Conservation (phyloP, 2,888 invertebrate genomes). For the Pherbina coryleti region DNA sequence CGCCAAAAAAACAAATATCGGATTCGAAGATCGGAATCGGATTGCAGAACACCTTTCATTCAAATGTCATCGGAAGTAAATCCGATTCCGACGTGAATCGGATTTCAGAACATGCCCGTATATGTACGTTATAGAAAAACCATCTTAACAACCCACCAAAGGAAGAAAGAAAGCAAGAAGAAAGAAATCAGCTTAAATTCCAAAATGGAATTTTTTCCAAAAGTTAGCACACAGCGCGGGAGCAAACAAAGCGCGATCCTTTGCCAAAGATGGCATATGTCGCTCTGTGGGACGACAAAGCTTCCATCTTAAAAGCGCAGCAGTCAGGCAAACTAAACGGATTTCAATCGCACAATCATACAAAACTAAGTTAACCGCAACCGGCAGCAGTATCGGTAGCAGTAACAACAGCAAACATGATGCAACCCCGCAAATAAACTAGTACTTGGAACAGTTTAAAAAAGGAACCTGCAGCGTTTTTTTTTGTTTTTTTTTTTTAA, state of each 20-base stretch:
- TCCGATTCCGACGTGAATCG: too few relatives aligned
- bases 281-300: slow-evolving; percentile 51
- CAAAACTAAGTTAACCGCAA: background rate
- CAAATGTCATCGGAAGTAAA: too few relatives aligned
- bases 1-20: too few relatives aligned
- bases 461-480: slow-evolving; percentile 1
- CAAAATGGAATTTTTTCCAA: background rate
- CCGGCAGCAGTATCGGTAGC: background rate
- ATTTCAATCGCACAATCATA: slow-evolving; percentile 6
- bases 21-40: too few relatives aligned
- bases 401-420: slow-evolving; percentile 1
- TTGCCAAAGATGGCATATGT: slow-evolving; percentile 47
- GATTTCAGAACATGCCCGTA: too few relatives aligned
- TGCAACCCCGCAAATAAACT: background rate
- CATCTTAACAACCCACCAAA: background rate
- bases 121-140: background rate
- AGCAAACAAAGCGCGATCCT: background rate
- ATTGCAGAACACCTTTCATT: too few relatives aligned
- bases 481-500: background rate
- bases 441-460: background rate
- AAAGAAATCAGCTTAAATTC: background rate
- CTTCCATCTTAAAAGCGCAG: slow-evolving; percentile 28
- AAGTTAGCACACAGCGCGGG: background rate
- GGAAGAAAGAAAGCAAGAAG: background rate
- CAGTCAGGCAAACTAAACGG: background rate